phyloP scores from a whole-genome alignment of 2,113 vertebrate species.

The Quiscalus mexicanus region DNA sequence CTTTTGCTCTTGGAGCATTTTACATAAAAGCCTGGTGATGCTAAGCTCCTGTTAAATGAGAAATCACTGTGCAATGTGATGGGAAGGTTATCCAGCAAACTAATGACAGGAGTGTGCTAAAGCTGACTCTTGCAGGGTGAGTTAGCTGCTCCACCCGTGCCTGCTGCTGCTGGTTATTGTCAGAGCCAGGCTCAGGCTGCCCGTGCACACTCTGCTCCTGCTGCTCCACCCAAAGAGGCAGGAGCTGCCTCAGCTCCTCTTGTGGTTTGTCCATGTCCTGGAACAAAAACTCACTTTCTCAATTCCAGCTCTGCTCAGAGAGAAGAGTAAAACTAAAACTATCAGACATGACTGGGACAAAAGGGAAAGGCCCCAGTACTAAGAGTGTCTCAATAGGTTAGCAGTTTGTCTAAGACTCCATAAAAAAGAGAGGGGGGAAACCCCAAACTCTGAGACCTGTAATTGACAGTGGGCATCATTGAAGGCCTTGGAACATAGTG shows the following conservation, averaged over 20 bases:
- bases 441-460: neutral
- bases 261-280: neutral
- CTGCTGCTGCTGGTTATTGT: neutral
- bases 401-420: neutral
- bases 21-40: neutral
- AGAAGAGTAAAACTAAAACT: neutral
- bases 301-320: neutral
- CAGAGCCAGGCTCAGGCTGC: neutral
- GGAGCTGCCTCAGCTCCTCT: neutral
- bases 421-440: accelerated
- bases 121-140: accelerated
- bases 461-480: neutral
- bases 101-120: neutral
- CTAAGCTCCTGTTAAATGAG: neutral
- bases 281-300: neutral
- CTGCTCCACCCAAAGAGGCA: neutral
- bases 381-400: neutral
- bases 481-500: neutral
- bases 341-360: neutral
- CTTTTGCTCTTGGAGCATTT: neutral
- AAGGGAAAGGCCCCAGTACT: neutral
- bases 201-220: accelerated
- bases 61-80: neutral
- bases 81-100: neutral
- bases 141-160: neutral